These are phyloP conservation scores for Omphaloscelis lunosa DNA, from an alignment of 2,888 invertebrate genomes.

Conservation along the genomic window DNA sequence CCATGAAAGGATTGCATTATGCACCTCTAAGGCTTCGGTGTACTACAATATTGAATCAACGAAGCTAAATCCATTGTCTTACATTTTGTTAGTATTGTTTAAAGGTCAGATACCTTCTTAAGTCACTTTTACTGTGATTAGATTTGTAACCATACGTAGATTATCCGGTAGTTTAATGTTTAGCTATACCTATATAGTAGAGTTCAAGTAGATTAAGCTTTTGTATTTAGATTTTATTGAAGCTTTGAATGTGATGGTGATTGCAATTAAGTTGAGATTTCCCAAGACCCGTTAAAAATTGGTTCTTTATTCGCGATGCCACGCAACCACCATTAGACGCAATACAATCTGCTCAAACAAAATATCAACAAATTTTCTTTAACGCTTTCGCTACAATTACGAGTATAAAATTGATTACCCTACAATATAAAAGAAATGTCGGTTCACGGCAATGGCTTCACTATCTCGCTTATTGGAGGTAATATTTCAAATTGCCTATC, in stretches of 20 bases:
- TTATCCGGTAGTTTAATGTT: background rate
- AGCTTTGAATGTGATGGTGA: slow-evolving; percentile 4
- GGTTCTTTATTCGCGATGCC: slow-evolving; percentile 43
- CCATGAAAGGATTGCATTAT: slow-evolving; percentile 84
- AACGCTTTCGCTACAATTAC: slow-evolving; percentile 80
- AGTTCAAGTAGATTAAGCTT: background rate
- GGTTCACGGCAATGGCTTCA: slow-evolving; percentile 72
- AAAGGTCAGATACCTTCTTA: slow-evolving; percentile 58
- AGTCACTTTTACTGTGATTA: slow-evolving; percentile 56
- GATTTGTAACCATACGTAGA: slow-evolving; percentile 22
- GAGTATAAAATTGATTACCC: slow-evolving; percentile 79
- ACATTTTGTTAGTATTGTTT: slow-evolving; percentile 64
- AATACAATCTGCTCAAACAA: slow-evolving; percentile 55
- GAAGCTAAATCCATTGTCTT: slow-evolving; percentile 71
- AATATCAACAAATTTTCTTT: slow-evolving; percentile 74
- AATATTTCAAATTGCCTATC: slow-evolving; percentile 77
- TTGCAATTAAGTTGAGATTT: slow-evolving; percentile 20
- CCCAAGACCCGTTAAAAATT: slow-evolving; percentile 28
- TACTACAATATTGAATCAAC: slow-evolving; percentile 78
- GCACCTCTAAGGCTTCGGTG: slow-evolving; percentile 78
- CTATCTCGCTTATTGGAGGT: slow-evolving; percentile 73
- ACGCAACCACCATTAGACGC: slow-evolving; percentile 54
- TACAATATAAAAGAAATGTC: slow-evolving; percentile 76
- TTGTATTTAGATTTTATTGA: background rate
- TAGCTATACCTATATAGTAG: background rate